Base-by-base conservation (phyloP, 53 echinoderm and acorn worm genomes). In the Apostichopus leukothele region DNA sequence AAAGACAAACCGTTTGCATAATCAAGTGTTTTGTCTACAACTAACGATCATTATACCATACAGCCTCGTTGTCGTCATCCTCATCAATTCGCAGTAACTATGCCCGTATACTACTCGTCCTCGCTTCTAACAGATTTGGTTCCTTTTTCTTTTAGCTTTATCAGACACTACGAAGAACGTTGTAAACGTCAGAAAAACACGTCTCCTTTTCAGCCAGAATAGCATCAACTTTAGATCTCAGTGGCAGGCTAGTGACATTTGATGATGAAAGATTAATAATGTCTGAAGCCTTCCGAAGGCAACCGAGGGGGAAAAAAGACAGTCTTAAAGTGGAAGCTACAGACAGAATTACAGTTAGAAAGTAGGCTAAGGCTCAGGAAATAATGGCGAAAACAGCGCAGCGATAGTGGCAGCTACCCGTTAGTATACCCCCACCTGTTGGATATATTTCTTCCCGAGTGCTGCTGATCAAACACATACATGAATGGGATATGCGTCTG, bases 181-280 rank as follows among this genome's bases (percentile, higher is more conserved):
- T 63, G 63, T 63, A 63, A 63, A 63, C 16, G 63, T 63, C 63
- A 16, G 12, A 16, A 16, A 63, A 63, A 63, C 63, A 11, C 63
- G 63, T 13, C 16, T 63, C 63, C 10, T 63, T 63, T 63, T 63
- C 63, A 13, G 63, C 63, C 16, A 7, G 63, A 63, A 63, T 63
- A 63, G 63, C 63, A 63, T 16, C 63, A 63, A 63, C 63, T 63
- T 63, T 63, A 63, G 63, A 63, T 63, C 63, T 63, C 16, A 63
- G 63, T 63, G 63, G 63, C 63, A 63, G 63, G 63, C 63, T 63
- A 63, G 63, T 63, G 63, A 63, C 63, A 63, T 63, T 63, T 63
- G 16, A 63, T 13, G 63, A 63, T 63, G 63, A 63, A 63, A 63
- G 63, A 63, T 63, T 63, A 63, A 63, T 63, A 63, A 63, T 16